A percentile compares a stretch with the other conserved stretches of the same genome.
Evolutionary conservation across 2,888 invertebrate species (phyloP).

Genomic region (Pseudococcus jackbeardsleyi): DNA sequence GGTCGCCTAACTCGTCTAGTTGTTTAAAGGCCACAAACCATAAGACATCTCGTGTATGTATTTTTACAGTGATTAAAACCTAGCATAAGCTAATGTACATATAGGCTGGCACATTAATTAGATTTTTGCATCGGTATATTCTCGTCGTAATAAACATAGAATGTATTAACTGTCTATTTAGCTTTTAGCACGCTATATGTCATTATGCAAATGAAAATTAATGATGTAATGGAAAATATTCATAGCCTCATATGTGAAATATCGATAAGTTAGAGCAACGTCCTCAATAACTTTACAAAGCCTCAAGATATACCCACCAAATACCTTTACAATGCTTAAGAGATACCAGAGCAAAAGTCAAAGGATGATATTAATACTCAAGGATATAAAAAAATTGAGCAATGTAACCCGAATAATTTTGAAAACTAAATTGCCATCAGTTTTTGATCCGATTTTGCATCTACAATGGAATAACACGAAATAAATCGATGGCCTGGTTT

Average conservation of each 20-base stretch:
- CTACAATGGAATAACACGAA: neutral
- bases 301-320: neutral
- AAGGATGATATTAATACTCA: neutral
- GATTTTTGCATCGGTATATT: slow-evolving; percentile 14
- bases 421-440: neutral
- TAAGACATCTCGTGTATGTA: neutral
- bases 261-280: slow-evolving; percentile 1
- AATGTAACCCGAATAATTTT: slow-evolving; percentile 16
- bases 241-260: neutral
- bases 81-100: slow-evolving; percentile 14
- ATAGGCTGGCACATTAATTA: slow-evolving; percentile 33
- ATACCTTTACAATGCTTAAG: neutral
- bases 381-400: slow-evolving; percentile 7
- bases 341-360: neutral
- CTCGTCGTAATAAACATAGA: neutral
- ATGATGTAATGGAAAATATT: slow-evolving; percentile 4
- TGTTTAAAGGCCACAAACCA: slow-evolving; percentile 14
- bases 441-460: neutral
- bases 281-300: neutral
- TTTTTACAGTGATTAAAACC: slow-evolving; percentile 11
- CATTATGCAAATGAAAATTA: slow-evolving; percentile 46
- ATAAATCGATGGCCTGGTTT: slow-evolving; percentile 31
- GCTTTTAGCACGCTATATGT: slow-evolving; percentile 31
- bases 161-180: neutral
- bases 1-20: slow-evolving; percentile 18